phyloP scores from a whole-genome alignment of 2,113 vertebrate species.

The Canis aureus region DNA sequence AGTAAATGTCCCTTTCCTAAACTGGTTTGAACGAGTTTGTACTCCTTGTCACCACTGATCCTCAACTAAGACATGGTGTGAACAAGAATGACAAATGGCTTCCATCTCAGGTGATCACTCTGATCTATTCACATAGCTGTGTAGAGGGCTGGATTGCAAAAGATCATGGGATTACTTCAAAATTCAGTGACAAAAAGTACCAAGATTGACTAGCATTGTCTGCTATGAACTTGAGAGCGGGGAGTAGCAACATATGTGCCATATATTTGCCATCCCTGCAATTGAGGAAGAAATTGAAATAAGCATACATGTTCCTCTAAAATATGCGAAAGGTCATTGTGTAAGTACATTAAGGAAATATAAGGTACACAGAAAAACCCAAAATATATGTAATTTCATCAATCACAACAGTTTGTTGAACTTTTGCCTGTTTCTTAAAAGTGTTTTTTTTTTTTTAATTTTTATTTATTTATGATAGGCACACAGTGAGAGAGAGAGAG shows the following conservation, averaged over 20 bases:
- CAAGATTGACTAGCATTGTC: background rate
- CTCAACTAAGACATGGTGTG: background rate
- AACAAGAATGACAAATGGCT: background rate
- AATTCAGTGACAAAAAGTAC: constrained; percentile 38
- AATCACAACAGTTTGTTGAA: constrained; percentile 27
- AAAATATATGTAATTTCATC: background rate
- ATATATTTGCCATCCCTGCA: constrained; percentile 5
- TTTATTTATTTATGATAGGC: too few species aligned
- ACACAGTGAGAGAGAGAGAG: too few species aligned
- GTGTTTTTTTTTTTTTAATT: too few species aligned
- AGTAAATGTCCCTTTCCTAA: constrained; percentile 10
- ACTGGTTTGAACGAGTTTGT: background rate
- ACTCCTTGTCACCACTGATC: background rate
- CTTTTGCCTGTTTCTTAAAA: constrained; percentile 17
- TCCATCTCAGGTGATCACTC: constrained; percentile 2
- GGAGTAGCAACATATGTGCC: background rate
- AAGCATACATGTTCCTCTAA: background rate
- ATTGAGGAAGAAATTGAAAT: constrained; percentile 24
- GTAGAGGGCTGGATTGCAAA: constrained; percentile 2
- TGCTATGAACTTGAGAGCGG: background rate
- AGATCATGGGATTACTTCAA: background rate
- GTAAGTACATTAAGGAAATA: constrained; percentile 27
- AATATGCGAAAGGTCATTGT: background rate
- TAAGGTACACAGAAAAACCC: background rate
- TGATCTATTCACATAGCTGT: constrained; percentile 6